Evolutionary conservation across 64 coral and sea anemone genomes (phyloP).

Genomic region (Pocillopora damicornis): DNA sequence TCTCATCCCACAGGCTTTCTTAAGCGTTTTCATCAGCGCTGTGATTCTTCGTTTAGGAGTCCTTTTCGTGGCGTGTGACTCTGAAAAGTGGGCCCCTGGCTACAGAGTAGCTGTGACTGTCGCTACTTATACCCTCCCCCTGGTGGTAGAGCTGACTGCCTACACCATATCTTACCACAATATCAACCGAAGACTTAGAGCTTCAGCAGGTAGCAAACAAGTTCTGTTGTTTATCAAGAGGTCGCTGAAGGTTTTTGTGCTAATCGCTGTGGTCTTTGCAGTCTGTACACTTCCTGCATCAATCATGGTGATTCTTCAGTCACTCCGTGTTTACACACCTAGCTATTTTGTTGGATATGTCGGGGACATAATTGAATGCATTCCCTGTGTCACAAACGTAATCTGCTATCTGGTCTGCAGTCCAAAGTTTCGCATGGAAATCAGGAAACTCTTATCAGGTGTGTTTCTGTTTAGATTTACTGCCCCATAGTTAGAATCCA

Average conservation of each 20-base stretch:
- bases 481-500: background rate
- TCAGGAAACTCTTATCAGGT: slow-evolving; percentile 9
- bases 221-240: slow-evolving; percentile 22
- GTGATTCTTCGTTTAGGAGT: slow-evolving; percentile 13
- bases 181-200: slow-evolving; percentile 1
- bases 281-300: slow-evolving; percentile 10
- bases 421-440: slow-evolving; percentile 27
- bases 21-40: background rate
- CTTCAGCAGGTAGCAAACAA: background rate
- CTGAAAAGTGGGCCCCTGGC: slow-evolving; percentile 30
- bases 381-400: slow-evolving; percentile 19
- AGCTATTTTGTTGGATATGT: background rate
- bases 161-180: slow-evolving; percentile 4
- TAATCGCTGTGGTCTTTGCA: slow-evolving; percentile 14
- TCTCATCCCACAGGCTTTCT: background rate
- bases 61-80: slow-evolving; percentile 15
- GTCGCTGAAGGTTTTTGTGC: slow-evolving; percentile 25
- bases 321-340: slow-evolving; percentile 1
- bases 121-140: slow-evolving; percentile 16
- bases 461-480: background rate
- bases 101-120: slow-evolving; percentile 16
- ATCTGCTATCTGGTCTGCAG: slow-evolving; percentile 27
- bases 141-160: background rate
- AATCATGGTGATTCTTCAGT: slow-evolving; percentile 12
- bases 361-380: slow-evolving; percentile 22